Evolutionary conservation across 2,888 invertebrate genomes (phyloP), one percentile per base, ranked within the genome.

Genomic region (Epirrhoe tristata): DNA sequence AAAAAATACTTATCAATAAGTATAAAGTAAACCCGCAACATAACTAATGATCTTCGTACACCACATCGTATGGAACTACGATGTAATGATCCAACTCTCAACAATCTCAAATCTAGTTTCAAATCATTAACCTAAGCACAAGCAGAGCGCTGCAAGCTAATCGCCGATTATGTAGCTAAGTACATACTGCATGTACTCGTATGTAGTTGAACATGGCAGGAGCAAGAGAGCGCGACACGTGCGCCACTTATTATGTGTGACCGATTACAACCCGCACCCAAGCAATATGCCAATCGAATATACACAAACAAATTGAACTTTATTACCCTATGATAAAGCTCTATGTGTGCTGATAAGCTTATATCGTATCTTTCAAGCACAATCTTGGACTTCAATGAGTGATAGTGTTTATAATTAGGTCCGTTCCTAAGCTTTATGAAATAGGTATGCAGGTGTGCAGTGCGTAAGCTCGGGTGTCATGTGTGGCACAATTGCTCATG

Each of bases 141-240:
- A 61, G 52, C 58, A 54, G 56, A 63, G 55, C 64, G 50, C 53
- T 58, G 58, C 39, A 64, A 59, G 46, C 31, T 68, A 68, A 64
- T 64, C 59, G 58, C 31, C 51, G 61, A 53, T 16, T 58, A 61
- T 55, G 58, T 54, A 68, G 53, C 34, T 66, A 60, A 63, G 60
- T 52, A 64, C 48, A n/a, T 56, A 16, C 16, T 48, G n/a, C n/a
- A n/a, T n/a, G n/a, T 48, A 48, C 14, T 48, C 48, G 57, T n/a
- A n/a, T n/a, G n/a, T 64, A 61, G 60, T 66, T 66, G 67, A 55
- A 64, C 67, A 68, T 66, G 70, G 67, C 68, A 69, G 64, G 67
- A 58, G 73, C 73, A 72, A 66, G 73, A 74, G 71, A 74, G 73
- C 74, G 71, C 69, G 70, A 73, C 73, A 69, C 59, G 58, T 68